phyloP scores from a whole-genome alignment of 1,140 invertebrate genomes.

The Saccostrea echinata region DNA sequence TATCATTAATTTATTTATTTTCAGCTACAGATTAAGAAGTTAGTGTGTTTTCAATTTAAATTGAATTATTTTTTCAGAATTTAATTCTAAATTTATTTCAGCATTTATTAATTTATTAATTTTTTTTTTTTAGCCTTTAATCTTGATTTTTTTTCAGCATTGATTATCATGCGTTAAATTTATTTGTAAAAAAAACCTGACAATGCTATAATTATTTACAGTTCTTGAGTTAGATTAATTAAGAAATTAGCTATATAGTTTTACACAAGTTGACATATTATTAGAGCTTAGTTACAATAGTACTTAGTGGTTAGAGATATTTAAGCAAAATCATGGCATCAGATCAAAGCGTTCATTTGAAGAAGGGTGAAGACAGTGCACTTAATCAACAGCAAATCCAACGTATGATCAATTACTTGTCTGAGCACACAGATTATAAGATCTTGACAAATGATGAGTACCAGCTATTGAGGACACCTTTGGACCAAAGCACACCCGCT shows the following conservation, averaged over 20 bases:
- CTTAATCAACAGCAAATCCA: slow-evolving; percentile 4
- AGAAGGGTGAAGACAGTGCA: not conserved
- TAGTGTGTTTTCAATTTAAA: not conserved
- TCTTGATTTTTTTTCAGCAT: not conserved
- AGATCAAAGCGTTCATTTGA: slow-evolving; percentile 22
- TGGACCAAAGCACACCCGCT: not conserved
- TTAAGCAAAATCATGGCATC: not conserved
- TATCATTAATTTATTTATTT: not conserved
- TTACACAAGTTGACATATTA: not conserved
- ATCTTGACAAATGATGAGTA: slow-evolving; percentile 10
- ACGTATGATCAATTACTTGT: slow-evolving; percentile 18
- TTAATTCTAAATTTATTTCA: not conserved
- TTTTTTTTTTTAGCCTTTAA: not conserved
- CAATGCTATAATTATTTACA: not conserved
- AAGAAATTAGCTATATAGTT: not conserved
- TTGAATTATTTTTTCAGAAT: not conserved
- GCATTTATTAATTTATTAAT: not conserved
- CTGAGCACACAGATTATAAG: slow-evolving; percentile 17
- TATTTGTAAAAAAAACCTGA: not conserved
- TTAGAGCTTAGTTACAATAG: not conserved
- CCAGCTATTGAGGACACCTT: not conserved
- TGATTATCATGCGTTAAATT: not conserved
- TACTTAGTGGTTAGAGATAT: not conserved
- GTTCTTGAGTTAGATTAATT: not conserved
- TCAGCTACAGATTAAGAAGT: not conserved